Base-by-base conservation (phyloP, 2,888 invertebrate genomes). In the Corythucha ciliata region DNA sequence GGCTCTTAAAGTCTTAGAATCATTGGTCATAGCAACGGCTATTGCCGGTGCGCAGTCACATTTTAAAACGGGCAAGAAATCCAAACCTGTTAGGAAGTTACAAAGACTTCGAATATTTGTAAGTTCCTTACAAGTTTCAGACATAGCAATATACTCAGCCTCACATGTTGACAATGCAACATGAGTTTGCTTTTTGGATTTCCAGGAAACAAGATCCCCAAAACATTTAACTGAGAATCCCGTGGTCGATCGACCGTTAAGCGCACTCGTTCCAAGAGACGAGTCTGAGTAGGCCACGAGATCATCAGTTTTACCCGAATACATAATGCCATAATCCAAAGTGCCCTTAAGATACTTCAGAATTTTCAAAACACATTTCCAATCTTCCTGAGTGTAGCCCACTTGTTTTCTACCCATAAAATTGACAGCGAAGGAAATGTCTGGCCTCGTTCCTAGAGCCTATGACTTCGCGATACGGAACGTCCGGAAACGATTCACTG, bases 11-110 rank as follows among this genome's bases (percentile, higher is more conserved):
- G n/a, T n/a, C n/a, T n/a, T n/a, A n/a, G 42, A 42, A 12, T 42
- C 42, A n/a, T 42, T 22, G 18, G 42, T 42, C 42, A 42, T 45
- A 16, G 45, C 45, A 8, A 45, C 45, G 10, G 45, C 29, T 8
- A 45, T 27, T 7, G 45, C 45, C 7, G 45, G 29, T 7, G 45
- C 27, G 14, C 45, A 45, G 14, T 45, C 29, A 32, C 45, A 32
- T 45, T 29, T 27, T 18, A 45, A 45, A 20, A 27, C 18, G 4
- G 45, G 45, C 10, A 32, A 10, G 20, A 32, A 32, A 10, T 45
- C 18, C 8, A 32, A 5, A 16, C 32, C 32, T 7, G 14, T 45
- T 6, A 45, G 18, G 22, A 45, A 45, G 4, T 26, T 26, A 18
- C 42, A 42, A 5, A 42, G 10, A 18, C 26, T 26, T 12, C 26